Conservation (phyloP, 2,113 vertebrate genomes). For the Pangasianodon hypophthalmus region DNA sequence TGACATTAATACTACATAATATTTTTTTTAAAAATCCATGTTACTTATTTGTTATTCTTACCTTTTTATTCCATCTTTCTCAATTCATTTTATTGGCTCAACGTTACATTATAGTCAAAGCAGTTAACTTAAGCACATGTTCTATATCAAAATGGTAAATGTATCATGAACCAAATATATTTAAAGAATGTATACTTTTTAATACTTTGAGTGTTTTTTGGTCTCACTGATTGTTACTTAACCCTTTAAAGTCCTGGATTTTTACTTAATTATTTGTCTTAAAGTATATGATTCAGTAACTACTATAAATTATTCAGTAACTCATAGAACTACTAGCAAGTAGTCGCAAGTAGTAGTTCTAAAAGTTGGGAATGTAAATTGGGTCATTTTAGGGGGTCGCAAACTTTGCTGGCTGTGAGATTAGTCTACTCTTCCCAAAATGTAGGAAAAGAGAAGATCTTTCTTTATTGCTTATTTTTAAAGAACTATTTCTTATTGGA, state of each 20-base stretch:
- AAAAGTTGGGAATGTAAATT: neutral
- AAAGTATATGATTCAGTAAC: neutral
- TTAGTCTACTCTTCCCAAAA: neutral
- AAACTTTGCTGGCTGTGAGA: neutral
- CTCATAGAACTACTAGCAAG: neutral
- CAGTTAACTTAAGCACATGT: neutral
- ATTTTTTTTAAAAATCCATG: neutral
- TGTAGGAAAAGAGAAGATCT: neutral
- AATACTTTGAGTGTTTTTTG: neutral
- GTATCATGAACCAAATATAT: neutral
- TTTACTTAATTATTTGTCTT: neutral
- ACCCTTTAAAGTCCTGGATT: neutral
- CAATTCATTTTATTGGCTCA: neutral
- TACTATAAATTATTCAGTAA: neutral
- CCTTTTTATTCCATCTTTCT: neutral
- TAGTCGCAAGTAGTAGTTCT: neutral
- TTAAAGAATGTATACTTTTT: neutral
- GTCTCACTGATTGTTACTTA: neutral
- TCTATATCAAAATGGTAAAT: neutral
- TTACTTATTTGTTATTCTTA: neutral
- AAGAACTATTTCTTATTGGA: neutral
- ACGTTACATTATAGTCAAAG: neutral
- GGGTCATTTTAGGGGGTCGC: neutral
- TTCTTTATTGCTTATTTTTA: neutral
- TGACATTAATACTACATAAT: neutral